Evolutionary conservation across 2,113 vertebrate genomes (phyloP).

Genomic region (Phalacrocorax brasilianus): DNA sequence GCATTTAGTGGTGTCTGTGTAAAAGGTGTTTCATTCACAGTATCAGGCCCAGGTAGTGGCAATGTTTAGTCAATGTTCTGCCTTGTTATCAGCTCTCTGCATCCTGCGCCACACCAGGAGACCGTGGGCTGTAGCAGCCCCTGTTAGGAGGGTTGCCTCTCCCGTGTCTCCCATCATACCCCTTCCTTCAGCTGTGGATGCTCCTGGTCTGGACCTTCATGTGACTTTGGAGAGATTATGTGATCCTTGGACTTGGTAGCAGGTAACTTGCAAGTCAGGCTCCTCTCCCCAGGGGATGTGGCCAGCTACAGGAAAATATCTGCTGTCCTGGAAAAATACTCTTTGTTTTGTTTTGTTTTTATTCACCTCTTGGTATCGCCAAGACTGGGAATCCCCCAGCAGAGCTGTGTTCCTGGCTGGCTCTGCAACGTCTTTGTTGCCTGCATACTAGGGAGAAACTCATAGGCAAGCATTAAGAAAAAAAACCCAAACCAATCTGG

Average conservation of each 20-base stretch:
- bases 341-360: no score
- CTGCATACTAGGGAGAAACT: neutral
- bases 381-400: neutral
- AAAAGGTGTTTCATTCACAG: rapidly evolving
- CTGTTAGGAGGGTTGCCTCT: neutral
- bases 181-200: neutral
- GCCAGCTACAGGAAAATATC: neutral
- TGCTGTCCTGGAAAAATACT: neutral
- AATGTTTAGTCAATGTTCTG: neutral
- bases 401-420: neutral
- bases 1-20: neutral
- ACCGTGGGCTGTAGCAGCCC: rapidly evolving
- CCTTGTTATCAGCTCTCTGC: neutral
- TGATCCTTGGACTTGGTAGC: neutral
- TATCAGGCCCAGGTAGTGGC: no score
- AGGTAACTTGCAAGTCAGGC: neutral
- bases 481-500: rapidly evolving
- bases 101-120: rapidly evolving
- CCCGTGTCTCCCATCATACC: neutral
- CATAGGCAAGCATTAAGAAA: neutral
- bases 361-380: no score
- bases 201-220: neutral
- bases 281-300: neutral
- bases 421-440: neutral
- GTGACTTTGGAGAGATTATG: neutral